Base-by-base conservation (phyloP, 2,113 vertebrate species). In the Balaenoptera acutorostrata region DNA sequence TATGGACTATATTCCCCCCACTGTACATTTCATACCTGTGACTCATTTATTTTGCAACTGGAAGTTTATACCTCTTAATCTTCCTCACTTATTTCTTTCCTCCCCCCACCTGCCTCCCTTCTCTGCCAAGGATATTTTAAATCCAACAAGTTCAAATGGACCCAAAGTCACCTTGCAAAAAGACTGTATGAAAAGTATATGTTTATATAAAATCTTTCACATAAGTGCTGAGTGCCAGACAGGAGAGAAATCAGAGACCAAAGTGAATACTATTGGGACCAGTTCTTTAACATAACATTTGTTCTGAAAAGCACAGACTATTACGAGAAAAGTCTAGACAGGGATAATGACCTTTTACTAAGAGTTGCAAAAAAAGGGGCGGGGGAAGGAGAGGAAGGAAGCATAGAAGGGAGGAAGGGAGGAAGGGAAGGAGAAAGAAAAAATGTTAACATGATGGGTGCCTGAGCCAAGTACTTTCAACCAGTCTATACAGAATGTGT, bases 301-400 rank as follows among this genome's bases (percentile, higher is more conserved):
- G 21, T 88, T 96, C 69, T 93, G 69, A 71, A 46, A 94, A 85
- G 85, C 72, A 6, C 36, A 75, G 94, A 61, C 66, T 55, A 41
- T 87, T 66, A 83, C 36, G 63, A 93, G 64, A 78, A 74, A 95
- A 92, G 82, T 91, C 89, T 88, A 89, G 39, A 72, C 81, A 69
- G 66, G 66, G 72, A 93, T 57, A 95, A 80, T 80, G 44, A 89
- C 61, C 10, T 89, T 88, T 97, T 83, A 89, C 33, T 80, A 64
- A 66, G 41, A 52, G 41, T 75, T n/a, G 1, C 4, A 61, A 66
- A 96, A 90, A 66, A 64, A 21, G 15, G 17, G 49, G 4, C 6
- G 5, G 13, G 55, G 14, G 39, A 27, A 46, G 23, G 13, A 5
- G 6, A n/a, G 27, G 33, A 27, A 36, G 10, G 31, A 12, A 69